These are phyloP conservation scores for Holacanthus passer DNA, from an alignment of 2,113 vertebrate genomes.

Conservation along the genomic window DNA sequence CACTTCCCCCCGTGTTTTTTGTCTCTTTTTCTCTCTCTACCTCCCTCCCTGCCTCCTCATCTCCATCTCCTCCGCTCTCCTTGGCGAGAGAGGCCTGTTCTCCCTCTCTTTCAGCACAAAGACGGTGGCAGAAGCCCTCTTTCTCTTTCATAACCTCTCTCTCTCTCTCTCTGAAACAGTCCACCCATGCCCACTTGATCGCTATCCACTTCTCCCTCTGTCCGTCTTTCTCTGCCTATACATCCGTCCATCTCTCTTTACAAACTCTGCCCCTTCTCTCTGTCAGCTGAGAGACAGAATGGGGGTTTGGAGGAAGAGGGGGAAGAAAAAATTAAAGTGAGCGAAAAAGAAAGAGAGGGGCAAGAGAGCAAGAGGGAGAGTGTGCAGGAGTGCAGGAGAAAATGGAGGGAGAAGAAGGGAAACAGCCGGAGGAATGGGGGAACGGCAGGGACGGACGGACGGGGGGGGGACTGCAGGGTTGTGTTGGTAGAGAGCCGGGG, in stretches of 20 bases:
- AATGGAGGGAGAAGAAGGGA: conserved; percentile 63
- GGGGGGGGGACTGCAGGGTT: conserved; percentile 62
- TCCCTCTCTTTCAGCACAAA: conserved; percentile 80
- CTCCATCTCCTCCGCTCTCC: conserved; percentile 47
- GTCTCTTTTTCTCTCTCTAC: conserved; percentile 39
- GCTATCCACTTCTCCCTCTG: conserved; percentile 66
- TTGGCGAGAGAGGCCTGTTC: conserved; percentile 54
- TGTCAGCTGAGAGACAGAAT: conserved; percentile 61
- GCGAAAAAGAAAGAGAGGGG: conserved; percentile 54
- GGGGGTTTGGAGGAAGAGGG: conserved; percentile 33
- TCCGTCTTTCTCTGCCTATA: conserved; percentile 67
- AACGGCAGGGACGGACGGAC: conserved; percentile 54
- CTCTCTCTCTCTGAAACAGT: conserved; percentile 79
- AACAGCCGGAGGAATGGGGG: conserved; percentile 67
- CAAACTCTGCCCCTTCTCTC: conserved; percentile 57
- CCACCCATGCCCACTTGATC: conserved; percentile 74
- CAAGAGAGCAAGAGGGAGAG: conserved; percentile 65
- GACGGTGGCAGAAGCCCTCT: conserved; percentile 80
- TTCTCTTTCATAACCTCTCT: conserved; percentile 75
- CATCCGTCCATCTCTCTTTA: conserved; percentile 70
- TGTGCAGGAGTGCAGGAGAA: conserved; percentile 55
- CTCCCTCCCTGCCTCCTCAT: conserved; percentile 49
- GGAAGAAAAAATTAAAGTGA: conserved; percentile 37
- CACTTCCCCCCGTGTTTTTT: conserved; percentile 62
- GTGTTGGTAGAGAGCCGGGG: conserved; percentile 80